These are phyloP conservation scores for Anoplophora glabripennis DNA, from an alignment of 1,140 invertebrate genomes.

Conservation along the genomic window DNA sequence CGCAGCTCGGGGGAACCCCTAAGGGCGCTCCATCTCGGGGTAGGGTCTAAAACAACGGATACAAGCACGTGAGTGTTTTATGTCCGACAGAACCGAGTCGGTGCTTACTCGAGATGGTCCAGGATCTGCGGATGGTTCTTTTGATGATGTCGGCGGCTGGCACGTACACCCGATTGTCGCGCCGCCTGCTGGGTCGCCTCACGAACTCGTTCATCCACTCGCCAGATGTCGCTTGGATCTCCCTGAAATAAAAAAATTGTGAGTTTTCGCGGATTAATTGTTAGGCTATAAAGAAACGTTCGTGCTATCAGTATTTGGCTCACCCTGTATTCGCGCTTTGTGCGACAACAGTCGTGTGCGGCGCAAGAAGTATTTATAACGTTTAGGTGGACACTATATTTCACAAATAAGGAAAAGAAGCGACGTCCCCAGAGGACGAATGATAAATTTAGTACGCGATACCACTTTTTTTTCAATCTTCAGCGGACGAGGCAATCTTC, in stretches of 20 bases:
- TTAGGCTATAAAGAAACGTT: too few relatives aligned
- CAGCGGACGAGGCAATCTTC: too few relatives aligned
- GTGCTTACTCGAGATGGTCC: conserved; percentile 67
- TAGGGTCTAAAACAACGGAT: conserved; percentile 49
- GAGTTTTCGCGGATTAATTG: too few relatives aligned
- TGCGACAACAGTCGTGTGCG: too few relatives aligned
- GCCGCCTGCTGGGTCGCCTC: conserved; percentile 48
- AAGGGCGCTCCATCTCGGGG: conserved; percentile 54
- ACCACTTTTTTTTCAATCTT: too few relatives aligned
- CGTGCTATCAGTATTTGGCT: too few relatives aligned
- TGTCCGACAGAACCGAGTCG: neutral
- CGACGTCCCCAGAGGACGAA: too few relatives aligned
- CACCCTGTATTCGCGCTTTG: too few relatives aligned
- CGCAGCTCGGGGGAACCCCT: conserved; percentile 56
- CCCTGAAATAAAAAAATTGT: conserved; percentile 52
- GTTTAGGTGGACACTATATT: too few relatives aligned
- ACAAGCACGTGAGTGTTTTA: neutral
- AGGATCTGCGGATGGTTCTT: conserved; percentile 64
- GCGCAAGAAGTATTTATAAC: too few relatives aligned
- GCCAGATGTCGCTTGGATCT: conserved; percentile 65
- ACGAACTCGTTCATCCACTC: conserved; percentile 70
- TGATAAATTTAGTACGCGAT: too few relatives aligned
- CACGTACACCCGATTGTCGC: conserved; percentile 54
- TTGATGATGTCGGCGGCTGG: conserved; percentile 64
- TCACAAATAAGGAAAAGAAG: too few relatives aligned